phyloP scores from a whole-genome alignment of 1,140 invertebrate genomes.

The Belonocnema kinseyi region DNA sequence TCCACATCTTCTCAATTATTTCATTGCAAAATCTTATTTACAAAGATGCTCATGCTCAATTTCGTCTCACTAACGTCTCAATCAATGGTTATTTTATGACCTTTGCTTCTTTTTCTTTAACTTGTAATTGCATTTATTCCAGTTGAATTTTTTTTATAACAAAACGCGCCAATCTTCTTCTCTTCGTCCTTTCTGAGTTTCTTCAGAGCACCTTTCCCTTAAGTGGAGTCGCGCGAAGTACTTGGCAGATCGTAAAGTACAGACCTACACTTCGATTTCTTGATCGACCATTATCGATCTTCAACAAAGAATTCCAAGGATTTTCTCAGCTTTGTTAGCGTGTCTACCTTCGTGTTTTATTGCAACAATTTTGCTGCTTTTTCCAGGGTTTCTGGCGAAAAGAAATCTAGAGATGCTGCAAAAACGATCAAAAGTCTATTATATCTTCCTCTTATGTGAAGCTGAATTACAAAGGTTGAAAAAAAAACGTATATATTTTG shows the following conservation, averaged over 20 bases:
- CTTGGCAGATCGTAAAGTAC: slow-evolving; percentile 28
- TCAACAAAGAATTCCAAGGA: slow-evolving; percentile 1
- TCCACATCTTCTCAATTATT: neutral
- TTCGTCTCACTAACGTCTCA: neutral
- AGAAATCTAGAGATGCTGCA: neutral
- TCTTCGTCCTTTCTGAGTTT: slow-evolving; percentile 4
- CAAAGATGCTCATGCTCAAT: neutral
- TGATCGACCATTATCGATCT: slow-evolving; percentile 6
- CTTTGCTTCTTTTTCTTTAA: neutral
- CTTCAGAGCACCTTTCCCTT: neutral
- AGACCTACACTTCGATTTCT: slow-evolving; percentile 4
- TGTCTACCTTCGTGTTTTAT: neutral
- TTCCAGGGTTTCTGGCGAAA: neutral
- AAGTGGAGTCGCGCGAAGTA: slow-evolving; percentile 10
- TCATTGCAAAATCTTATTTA: neutral
- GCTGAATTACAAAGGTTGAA: neutral
- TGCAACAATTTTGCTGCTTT: neutral
- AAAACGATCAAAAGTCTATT: neutral
- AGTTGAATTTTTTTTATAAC: neutral
- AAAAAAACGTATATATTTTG: neutral
- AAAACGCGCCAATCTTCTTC: neutral
- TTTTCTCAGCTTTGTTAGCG: slow-evolving; percentile 20
- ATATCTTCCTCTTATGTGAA: neutral
- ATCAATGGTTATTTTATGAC: neutral
- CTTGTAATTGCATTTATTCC: neutral